Base-by-base conservation (phyloP, 2,113 vertebrate genomes). In the Daphoenositta chrysoptera region DNA sequence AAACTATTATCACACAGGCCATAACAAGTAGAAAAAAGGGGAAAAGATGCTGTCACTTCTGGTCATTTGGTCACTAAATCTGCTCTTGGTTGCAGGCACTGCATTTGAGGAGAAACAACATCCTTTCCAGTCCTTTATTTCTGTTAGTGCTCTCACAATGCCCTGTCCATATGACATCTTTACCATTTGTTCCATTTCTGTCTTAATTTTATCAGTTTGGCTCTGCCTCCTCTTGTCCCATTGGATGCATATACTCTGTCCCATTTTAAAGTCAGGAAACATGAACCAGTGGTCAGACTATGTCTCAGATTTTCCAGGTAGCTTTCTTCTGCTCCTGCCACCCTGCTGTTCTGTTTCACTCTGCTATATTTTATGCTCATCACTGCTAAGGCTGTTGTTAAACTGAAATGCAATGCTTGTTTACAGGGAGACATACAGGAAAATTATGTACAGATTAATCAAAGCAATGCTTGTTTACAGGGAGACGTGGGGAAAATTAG, bases 361-460 rank as follows among this genome's bases (percentile, higher is more conserved):
- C 30, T 73, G 42, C 22, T 60, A 3, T 79, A 45, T 66, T 91
- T 83, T 85, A 57, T 35, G 42, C 31, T 93, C 17, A 45, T 92
- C 66, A 50, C 30, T 83, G 37, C 24, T 83, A 33, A 65, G 58
- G 12, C 45, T 75, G 57, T 44, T 91, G 72, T 76, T 79, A 93
- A 91, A 89, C 78, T 89, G 65, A 93, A 95, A 91, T 45, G 65
- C 73, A 87, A 44, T 69, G 50, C 50, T 73, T 86, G 58, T 92
- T 93, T 86, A 85, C 79, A 85, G 65, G 51, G 39, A 87, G 9
- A 61, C 35, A 51, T 45, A 42, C 37, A 85, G 82, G 60, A 90
- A 94, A 93, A 94, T 63, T 61, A 91, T 76, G 56, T 76, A 83
- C 63, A 90, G 81, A 68, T 83, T 83, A 90, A 86, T 57, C 12